These are phyloP conservation scores for Acrocephalus kingi DNA, from an alignment of 2,113 vertebrate species.

Conservation along the genomic window DNA sequence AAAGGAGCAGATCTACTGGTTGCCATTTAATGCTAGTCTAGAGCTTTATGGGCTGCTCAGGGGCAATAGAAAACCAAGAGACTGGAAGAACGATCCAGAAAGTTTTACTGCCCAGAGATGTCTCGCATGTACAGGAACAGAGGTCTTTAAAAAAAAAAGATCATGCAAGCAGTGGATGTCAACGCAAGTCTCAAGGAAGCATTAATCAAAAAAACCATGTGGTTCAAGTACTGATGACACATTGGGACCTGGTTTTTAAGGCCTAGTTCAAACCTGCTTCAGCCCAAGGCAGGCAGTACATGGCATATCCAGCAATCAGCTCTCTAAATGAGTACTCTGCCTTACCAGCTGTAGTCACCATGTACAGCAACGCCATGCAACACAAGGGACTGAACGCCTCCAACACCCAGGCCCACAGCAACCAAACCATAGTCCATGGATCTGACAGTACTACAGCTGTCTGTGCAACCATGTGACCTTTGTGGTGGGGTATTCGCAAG, in stretches of 20 bases:
- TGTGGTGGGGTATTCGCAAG: not conserved
- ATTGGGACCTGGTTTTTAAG: not conserved
- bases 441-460: not conserved
- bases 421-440: not conserved
- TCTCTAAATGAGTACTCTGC: accelerated
- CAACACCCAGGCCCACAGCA: not conserved
- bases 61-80: not conserved
- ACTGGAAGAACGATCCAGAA: not conserved
- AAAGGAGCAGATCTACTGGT: not conserved
- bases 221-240: not conserved
- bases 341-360: not conserved
- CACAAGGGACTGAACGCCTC: not conserved
- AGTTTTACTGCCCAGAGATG: not conserved
- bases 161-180: not conserved
- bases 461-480: accelerated
- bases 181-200: not conserved
- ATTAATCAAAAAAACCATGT: not conserved
- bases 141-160: not conserved
- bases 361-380: not conserved
- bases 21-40: not conserved
- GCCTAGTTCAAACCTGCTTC: not conserved
- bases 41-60: not conserved
- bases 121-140: accelerated
- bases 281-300: accelerated
- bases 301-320: not conserved